Evolutionary conservation across 2,888 invertebrate species (phyloP).

Genomic region (Plusia festucae): DNA sequence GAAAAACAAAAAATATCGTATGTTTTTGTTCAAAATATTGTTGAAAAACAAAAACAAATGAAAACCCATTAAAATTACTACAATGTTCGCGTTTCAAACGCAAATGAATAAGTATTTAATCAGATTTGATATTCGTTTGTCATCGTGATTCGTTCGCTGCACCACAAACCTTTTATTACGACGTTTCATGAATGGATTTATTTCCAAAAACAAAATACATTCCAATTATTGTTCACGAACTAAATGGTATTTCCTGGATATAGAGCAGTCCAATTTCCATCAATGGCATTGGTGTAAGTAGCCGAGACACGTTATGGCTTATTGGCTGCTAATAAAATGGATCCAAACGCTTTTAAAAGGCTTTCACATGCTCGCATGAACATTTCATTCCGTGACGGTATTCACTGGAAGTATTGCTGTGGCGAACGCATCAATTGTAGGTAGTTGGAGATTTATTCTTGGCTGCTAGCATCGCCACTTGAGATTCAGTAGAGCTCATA

Average conservation of each 20-base stretch:
- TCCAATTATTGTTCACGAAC: conserved; percentile 20
- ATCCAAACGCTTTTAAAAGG: conserved; percentile 63
- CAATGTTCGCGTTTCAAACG: conserved; percentile 16
- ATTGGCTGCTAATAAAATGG: conserved; percentile 76
- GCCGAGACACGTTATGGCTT: conserved; percentile 58
- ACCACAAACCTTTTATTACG: background rate
- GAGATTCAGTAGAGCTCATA: conserved; percentile 62
- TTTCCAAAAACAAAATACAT: conserved; percentile 17
- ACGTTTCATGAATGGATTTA: conserved; percentile 5
- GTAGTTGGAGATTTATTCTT: conserved; percentile 57
- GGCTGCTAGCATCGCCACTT: conserved; percentile 41
- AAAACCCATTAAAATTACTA: background rate
- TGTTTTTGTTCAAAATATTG: background rate
- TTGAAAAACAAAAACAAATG: background rate
- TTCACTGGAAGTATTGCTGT: conserved; percentile 65
- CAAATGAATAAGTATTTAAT: background rate
- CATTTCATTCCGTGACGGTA: conserved; percentile 66
- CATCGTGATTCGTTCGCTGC: conserved; percentile 17
- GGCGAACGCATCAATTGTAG: conserved; percentile 57
- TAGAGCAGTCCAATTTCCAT: conserved; percentile 47
- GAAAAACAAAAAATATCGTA: background rate
- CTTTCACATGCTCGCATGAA: conserved; percentile 68
- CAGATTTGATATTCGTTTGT: conserved; percentile 9
- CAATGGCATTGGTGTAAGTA: conserved; percentile 44
- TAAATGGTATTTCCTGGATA: conserved; percentile 39